A percentile compares a stretch with the other conserved stretches of the same genome.
Conservation (phyloP, 2,888 invertebrate genomes). For the Mimumesa dahlbomi region DNA sequence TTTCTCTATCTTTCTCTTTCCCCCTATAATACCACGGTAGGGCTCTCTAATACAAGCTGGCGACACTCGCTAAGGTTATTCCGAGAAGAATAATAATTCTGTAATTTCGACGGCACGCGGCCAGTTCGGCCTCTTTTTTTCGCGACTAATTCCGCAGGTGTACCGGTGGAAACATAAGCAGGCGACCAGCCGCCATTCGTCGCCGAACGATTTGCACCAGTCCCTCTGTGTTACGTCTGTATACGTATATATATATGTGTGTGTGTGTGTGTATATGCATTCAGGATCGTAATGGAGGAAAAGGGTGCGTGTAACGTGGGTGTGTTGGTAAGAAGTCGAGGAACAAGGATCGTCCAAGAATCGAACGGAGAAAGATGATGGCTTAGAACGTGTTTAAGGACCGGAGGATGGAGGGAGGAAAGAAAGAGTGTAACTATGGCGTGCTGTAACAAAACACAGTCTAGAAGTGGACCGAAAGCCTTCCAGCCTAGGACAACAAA, state of each 20-base stretch:
- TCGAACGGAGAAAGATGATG: constrained; percentile 21
- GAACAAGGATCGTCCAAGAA: constrained; percentile 6
- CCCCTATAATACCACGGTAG: background rate
- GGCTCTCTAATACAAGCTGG: constrained; percentile 46
- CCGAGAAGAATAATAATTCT: constrained; percentile 69
- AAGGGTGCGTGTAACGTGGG: constrained; percentile 9
- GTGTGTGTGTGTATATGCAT: background rate
- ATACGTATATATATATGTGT: background rate
- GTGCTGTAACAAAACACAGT: constrained; percentile 69
- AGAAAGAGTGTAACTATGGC: constrained; percentile 63
- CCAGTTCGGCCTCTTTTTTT: constrained; percentile 47
- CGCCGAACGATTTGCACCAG: constrained; percentile 79
- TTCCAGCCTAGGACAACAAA: constrained; percentile 69
- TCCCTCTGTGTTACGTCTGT: background rate
- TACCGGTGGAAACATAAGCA: constrained; percentile 39
- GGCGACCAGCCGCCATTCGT: constrained; percentile 75
- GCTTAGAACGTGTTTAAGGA: constrained; percentile 60
- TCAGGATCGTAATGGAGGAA: constrained; percentile 6
- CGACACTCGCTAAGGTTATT: constrained; percentile 57
- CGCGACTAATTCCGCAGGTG: constrained; percentile 70
- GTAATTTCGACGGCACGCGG: constrained; percentile 68
- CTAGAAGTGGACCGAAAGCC: constrained; percentile 61
- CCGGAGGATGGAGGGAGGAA: constrained; percentile 46
- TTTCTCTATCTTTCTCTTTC: constrained; percentile 1
- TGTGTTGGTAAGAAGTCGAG: constrained; percentile 20